Conservation (phyloP, 2,888 invertebrate genomes). For the Plutella xylostella region DNA sequence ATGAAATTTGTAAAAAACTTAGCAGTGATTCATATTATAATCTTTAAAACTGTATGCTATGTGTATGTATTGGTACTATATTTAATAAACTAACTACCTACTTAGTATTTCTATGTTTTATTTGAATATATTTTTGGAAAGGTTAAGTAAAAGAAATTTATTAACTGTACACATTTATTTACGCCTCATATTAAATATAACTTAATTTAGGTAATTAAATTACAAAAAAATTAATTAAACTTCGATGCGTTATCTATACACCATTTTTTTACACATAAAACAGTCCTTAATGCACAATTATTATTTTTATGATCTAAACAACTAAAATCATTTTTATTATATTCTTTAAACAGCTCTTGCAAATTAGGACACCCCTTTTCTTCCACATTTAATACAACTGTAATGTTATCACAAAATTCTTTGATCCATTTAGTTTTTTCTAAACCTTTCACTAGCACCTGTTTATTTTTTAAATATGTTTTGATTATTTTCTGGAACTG, state of each 20-base stretch:
- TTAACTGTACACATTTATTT: neutral
- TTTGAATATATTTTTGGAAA: neutral
- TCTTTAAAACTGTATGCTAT: neutral
- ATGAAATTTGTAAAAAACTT: neutral
- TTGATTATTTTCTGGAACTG: neutral
- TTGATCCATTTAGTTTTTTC: neutral
- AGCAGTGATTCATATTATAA: neutral
- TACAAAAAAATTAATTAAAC: neutral
- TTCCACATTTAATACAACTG: too few relatives aligned
- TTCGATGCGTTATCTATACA: neutral
- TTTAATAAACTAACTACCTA: too few relatives aligned
- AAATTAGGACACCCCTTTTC: too few relatives aligned
- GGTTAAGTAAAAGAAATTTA: neutral
- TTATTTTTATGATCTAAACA: neutral
- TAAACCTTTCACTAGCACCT: neutral
- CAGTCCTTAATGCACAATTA: neutral
- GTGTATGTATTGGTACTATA: too few relatives aligned
- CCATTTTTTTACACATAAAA: too few relatives aligned
- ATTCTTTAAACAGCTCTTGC: neutral
- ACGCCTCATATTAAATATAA: neutral
- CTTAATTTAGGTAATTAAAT: neutral
- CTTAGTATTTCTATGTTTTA: neutral
- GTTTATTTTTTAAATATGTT: neutral
- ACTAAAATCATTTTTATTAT: neutral
- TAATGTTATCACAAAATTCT: neutral